These are phyloP conservation scores for Apostichopus japonicus DNA, from an alignment of 35 echinoderm and acorn worm genomes.

Conservation along the genomic window DNA sequence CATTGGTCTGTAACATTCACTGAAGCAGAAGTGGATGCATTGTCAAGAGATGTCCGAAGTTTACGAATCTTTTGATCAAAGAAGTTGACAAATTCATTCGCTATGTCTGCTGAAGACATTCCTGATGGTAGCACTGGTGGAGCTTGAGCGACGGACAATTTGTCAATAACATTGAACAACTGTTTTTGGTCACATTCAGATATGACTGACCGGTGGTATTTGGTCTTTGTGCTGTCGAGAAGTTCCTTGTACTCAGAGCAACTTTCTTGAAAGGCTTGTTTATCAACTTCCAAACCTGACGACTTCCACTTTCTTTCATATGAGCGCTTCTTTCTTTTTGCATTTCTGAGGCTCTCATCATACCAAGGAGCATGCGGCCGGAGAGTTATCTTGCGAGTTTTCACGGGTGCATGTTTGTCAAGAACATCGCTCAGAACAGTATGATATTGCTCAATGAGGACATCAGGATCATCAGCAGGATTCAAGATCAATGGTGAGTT, in stretches of 20 bases:
- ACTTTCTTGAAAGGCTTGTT: constrained; percentile 44
- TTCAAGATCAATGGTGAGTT: not conserved
- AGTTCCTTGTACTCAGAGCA: constrained; percentile 53
- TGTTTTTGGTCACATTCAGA: constrained; percentile 56
- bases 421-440: constrained; percentile 34
- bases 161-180: constrained; percentile 4
- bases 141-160: not conserved
- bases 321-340: constrained; percentile 44
- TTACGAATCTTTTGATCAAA: not conserved
- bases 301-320: constrained; percentile 59
- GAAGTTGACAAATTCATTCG: not conserved
- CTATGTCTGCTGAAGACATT: not conserved
- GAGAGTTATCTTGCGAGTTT: constrained; percentile 48
- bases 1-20: not conserved
- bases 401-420: constrained; percentile 54
- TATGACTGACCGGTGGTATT: constrained; percentile 55
- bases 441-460: constrained; percentile 56
- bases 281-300: constrained; percentile 65
- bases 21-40: not conserved
- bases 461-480: constrained; percentile 44
- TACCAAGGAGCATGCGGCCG: constrained; percentile 66
- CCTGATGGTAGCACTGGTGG: not conserved
- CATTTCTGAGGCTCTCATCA: constrained; percentile 34
- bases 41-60: not conserved
- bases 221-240: constrained; percentile 51